Base-by-base conservation (phyloP, 2,113 vertebrate genomes). In the Sapayoa aenigma region DNA sequence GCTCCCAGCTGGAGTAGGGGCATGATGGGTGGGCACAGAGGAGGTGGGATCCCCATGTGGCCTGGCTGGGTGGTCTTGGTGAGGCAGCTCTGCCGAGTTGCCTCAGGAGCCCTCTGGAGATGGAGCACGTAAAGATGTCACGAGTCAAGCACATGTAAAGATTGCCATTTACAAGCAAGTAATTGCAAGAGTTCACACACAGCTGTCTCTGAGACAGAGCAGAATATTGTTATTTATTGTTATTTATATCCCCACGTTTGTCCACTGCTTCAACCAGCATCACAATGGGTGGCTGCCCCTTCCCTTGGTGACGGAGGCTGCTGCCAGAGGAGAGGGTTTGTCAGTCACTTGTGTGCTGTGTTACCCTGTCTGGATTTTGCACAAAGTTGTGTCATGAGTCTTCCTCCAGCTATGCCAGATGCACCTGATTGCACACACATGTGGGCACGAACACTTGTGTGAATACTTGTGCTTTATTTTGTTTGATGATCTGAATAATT, bases 121-220 rank as follows among this genome's bases (percentile, higher is more conserved):
- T 19, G 31, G 66, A 83, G 67, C 5, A 1, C 4, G 25, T 86
- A 50, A 86, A 87, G 77, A 66, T 79, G 82, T 75, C 89, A 47
- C 2, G 2, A 92, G 67, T 37, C 37, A 35, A 87, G 77, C 62
- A 30, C 37, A 1, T 53, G 49, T 67, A 92, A 87, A 87, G 83
- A 86, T 84, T 90, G 82, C 94, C 78, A 63, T 90, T 90, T 92
- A 76, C 86, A 92, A 94, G 82, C 13, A 24, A 58, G 73, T 76
- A 87, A 87, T 84, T 77, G 89, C 65, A 31, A 37, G 92, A 84
- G 73, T 72, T 92, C 41, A 33, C 73, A 27, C 73, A 12, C 46
- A 79, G 81, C 71, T 92, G 60, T 73, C 68, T 72, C 52, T 5
- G 53, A 63, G 86, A 11, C 69, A 62, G 82, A 1, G 0, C 77